Conservation (phyloP, 2,888 invertebrate species). For the Drosophila austrosaltans region DNA sequence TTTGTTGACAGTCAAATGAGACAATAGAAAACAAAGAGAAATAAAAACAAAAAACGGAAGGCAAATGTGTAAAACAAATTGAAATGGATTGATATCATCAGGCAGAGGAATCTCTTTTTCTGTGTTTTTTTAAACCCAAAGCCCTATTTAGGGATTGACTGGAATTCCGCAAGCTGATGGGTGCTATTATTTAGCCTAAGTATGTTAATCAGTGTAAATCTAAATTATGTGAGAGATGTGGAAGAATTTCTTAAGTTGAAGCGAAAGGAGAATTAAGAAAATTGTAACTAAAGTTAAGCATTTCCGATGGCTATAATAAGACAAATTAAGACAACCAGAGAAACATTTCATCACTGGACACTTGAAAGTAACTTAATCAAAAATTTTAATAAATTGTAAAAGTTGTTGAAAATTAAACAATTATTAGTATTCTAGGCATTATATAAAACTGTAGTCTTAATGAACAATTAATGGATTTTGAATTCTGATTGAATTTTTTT, state of each 20-base stretch:
- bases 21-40: slow-evolving; percentile 27
- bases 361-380: too few species aligned
- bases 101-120: not conserved
- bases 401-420: too few species aligned
- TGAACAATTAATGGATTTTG: too few species aligned
- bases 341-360: too few species aligned
- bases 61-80: slow-evolving; percentile 4
- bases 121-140: not conserved
- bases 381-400: too few species aligned
- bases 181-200: not conserved
- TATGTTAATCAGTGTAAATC: not conserved
- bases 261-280: not conserved
- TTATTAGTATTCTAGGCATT: too few species aligned
- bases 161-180: not conserved
- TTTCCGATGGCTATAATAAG: too few species aligned
- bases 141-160: not conserved
- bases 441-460: too few species aligned
- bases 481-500: too few species aligned
- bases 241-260: not conserved
- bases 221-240: too few species aligned
- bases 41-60: slow-evolving; percentile 14
- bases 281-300: too few species aligned
- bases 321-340: too few species aligned
- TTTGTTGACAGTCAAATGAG: slow-evolving; percentile 24
- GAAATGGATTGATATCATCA: slow-evolving; percentile 8